Percentiles rank a stretch among this genome's conserved stretches.
These are phyloP conservation scores for Hypotaenidia okinawae DNA, from an alignment of 2,797 vertebrate species.

Conservation along the genomic window DNA sequence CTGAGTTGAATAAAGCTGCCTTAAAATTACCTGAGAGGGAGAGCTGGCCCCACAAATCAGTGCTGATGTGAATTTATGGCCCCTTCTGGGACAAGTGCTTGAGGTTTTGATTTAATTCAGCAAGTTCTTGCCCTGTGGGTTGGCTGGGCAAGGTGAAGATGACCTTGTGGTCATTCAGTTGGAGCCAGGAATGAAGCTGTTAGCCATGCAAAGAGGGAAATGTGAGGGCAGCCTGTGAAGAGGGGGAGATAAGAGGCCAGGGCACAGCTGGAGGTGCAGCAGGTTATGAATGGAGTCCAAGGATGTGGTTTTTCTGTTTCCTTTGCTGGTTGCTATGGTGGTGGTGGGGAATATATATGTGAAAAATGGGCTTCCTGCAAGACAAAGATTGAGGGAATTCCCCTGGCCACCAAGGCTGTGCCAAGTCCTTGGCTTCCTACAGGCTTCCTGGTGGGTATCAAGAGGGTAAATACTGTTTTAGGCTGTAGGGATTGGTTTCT, in stretches of 20 bases:
- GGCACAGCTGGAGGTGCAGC: not conserved
- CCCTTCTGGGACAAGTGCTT: accelerated
- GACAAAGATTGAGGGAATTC: not conserved
- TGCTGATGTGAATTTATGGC: not conserved
- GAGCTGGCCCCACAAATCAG: accelerated
- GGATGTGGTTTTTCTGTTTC: slow-evolving; percentile 2
- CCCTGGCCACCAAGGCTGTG: not conserved
- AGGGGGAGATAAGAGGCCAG: not conserved
- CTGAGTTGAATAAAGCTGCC: accelerated
- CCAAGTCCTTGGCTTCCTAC: not conserved
- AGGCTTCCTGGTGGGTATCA: not conserved
- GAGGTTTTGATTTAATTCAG: not conserved
- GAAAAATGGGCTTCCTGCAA: not conserved
- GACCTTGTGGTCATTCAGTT: not conserved
- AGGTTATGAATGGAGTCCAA: not conserved
- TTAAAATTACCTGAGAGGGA: not conserved
- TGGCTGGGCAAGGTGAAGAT: not conserved
- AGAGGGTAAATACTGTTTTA: not conserved
- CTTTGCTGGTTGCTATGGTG: not conserved
- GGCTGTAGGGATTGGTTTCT: not conserved
- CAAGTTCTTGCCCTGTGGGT: not conserved
- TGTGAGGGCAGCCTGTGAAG: accelerated
- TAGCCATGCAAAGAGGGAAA: not conserved
- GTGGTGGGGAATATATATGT: not conserved
- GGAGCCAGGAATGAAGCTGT: not conserved